A percentile compares a stretch with the other conserved stretches of the same genome.
These are phyloP conservation scores for Rhadina sibilatrix DNA, from an alignment of 2,113 vertebrate genomes.

Conservation along the genomic window DNA sequence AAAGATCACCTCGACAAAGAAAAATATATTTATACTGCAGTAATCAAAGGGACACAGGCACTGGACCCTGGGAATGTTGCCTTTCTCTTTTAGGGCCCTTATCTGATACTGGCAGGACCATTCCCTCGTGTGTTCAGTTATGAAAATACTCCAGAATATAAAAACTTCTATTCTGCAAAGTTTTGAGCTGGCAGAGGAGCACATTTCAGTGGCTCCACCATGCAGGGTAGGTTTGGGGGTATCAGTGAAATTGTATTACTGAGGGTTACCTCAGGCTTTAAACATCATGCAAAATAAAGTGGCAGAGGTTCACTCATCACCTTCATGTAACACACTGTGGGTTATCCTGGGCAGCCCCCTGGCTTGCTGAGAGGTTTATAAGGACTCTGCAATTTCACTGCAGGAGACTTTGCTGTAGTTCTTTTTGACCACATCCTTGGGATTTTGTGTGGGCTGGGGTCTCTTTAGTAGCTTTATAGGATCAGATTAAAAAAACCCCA, in stretches of 20 bases:
- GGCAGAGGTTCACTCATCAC: background rate
- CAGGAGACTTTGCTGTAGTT: background rate
- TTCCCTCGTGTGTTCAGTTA: background rate
- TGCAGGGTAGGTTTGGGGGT: background rate
- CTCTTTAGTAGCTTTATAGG: background rate
- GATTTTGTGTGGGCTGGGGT: background rate
- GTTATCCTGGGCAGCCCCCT: background rate
- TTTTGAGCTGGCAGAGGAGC: background rate
- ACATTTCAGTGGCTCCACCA: background rate
- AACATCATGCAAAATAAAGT: background rate
- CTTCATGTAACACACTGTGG: background rate
- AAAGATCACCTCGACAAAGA: constrained; percentile 34
- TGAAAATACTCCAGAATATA: background rate
- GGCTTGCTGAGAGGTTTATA: background rate
- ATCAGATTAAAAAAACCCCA: background rate
- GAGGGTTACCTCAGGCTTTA: background rate
- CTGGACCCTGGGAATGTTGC: background rate
- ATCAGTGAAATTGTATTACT: background rate
- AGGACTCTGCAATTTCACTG: background rate
- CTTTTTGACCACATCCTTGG: background rate
- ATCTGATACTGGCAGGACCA: background rate
- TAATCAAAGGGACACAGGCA: background rate
- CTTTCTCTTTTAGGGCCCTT: background rate
- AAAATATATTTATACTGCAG: background rate
- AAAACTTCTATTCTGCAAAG: background rate